Conservation (phyloP, 2,113 vertebrate species). For the Epinephelus fuscoguttatus region DNA sequence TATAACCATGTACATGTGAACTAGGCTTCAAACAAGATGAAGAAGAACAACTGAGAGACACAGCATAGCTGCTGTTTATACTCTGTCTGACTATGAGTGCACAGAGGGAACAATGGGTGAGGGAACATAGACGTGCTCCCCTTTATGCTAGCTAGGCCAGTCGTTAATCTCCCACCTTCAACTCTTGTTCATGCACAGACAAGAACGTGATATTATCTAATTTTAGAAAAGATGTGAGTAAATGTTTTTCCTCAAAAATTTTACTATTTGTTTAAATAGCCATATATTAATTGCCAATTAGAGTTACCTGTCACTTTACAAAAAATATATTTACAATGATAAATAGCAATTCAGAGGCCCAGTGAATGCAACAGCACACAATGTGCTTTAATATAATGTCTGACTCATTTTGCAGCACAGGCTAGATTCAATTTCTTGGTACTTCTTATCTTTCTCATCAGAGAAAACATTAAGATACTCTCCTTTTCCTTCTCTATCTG, state of each 20-base stretch:
- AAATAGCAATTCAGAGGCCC: slow-evolving; percentile 41
- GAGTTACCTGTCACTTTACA: no score
- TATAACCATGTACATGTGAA: no score
- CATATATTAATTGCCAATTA: not conserved
- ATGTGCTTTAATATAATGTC: slow-evolving; percentile 48
- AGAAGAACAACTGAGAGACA: no score
- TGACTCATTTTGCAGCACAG: slow-evolving; percentile 47
- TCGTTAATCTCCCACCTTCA: slow-evolving; percentile 3
- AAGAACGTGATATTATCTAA: not conserved
- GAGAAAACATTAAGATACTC: slow-evolving; percentile 41
- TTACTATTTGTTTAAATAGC: not conserved
- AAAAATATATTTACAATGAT: not conserved
- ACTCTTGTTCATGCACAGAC: not conserved
- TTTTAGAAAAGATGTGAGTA: no score
- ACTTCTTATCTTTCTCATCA: slow-evolving; percentile 54
- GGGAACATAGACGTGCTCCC: no score
- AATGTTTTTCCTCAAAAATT: not conserved
- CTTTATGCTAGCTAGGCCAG: no score
- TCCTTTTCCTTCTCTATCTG: slow-evolving; percentile 20
- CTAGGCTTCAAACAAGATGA: no score
- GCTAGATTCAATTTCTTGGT: slow-evolving; percentile 51
- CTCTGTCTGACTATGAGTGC: no score
- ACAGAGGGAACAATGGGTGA: no score
- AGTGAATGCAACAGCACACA: slow-evolving; percentile 27
- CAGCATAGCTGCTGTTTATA: no score